Evolutionary conservation across 2,888 invertebrate species (phyloP).

Genomic region (Pyrrhosoma nymphula): DNA sequence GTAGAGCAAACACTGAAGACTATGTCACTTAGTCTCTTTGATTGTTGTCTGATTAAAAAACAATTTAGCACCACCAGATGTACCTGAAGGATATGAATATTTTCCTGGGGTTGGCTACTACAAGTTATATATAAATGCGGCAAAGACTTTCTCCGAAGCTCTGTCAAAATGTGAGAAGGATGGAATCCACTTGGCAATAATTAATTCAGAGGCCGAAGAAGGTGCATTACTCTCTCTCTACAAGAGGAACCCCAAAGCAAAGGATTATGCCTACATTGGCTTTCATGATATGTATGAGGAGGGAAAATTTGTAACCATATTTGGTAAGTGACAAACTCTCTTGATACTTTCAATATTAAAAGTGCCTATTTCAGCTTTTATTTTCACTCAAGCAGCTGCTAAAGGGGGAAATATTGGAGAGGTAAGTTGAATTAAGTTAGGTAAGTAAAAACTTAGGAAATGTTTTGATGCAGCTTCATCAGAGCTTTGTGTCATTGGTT

Average conservation of each 20-base stretch:
- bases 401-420: too few species aligned
- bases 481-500: too few species aligned
- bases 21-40: too few species aligned
- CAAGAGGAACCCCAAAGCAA: neutral
- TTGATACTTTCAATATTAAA: too few species aligned
- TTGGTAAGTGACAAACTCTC: neutral
- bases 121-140: neutral
- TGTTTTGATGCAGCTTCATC: too few species aligned
- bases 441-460: too few species aligned
- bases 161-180: neutral
- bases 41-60: too few species aligned
- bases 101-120: conserved; percentile 44
- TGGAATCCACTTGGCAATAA: conserved; percentile 26
- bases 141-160: neutral
- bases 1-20: too few species aligned
- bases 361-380: too few species aligned
- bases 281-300: conserved; percentile 33
- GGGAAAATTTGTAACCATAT: conserved; percentile 36
- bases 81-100: conserved; percentile 31
- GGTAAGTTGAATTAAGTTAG: too few species aligned
- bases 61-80: neutral
- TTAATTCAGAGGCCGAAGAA: conserved; percentile 17
- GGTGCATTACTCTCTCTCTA: neutral
- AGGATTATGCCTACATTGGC: conserved; percentile 14
- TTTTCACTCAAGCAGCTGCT: too few species aligned